Evolutionary conservation across 2,888 invertebrate species (phyloP).

Genomic region (Meiosimyza decipiens): DNA sequence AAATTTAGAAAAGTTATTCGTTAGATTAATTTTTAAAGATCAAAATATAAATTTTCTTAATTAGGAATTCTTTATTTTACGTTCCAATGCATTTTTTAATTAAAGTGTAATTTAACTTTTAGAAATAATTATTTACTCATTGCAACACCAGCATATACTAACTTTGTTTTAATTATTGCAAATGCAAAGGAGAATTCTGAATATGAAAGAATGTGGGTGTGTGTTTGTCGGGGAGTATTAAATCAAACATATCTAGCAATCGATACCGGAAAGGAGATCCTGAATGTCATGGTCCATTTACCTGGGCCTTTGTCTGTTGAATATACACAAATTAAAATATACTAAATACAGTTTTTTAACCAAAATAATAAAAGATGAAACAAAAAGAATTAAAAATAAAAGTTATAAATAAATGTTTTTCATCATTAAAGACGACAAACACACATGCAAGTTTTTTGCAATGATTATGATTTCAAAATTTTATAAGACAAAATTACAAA

Average conservation of each 20-base stretch:
- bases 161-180: conserved; percentile 54
- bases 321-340: conserved; percentile 40
- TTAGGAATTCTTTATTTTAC: conserved; percentile 19
- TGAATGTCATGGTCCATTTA: conserved; percentile 58
- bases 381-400: neutral
- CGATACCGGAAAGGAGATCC: conserved; percentile 30
- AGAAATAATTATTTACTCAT: neutral
- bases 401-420: conserved; percentile 15
- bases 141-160: conserved; percentile 47
- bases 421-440: conserved; percentile 40
- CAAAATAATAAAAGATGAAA: conserved; percentile 2
- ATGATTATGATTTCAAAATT: conserved; percentile 32
- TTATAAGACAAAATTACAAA: neutral
- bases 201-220: conserved; percentile 34
- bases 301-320: conserved; percentile 66
- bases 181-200: conserved; percentile 32
- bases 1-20: conserved; percentile 16
- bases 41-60: neutral
- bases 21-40: neutral
- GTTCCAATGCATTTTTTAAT: conserved; percentile 27
- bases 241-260: conserved; percentile 27
- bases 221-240: conserved; percentile 33
- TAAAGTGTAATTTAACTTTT: neutral
- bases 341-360: conserved; percentile 28
- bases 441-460: conserved; percentile 30